Base-by-base conservation (phyloP, 2,888 invertebrate species). In the Galeopsomyia nigrocyanea region DNA sequence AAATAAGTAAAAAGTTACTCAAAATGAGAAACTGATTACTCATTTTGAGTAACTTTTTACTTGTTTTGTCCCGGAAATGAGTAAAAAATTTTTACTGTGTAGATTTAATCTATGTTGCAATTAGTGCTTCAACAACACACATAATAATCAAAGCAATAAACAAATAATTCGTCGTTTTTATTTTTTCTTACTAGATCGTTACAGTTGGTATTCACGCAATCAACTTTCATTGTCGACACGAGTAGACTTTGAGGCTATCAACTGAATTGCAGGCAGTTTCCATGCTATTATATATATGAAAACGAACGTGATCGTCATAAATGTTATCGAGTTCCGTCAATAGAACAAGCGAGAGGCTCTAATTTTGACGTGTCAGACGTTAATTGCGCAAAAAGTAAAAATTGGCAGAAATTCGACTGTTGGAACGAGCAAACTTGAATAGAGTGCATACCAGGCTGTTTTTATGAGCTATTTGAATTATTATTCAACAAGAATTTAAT, bases 341-440 rank as follows among this genome's bases (percentile, higher is more conserved):
- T 53, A 60, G 60, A 60, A 60, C 60, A 13, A 17, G 50, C 64
- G 55, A 60, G 64, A 68, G 67, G 49, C 56, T 56, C 66, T 56
- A 53, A 71, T 67, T 50, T 62, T 21, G 55, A 39, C 17, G 26
- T 49, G 46, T 49, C 56, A 69, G 62, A 62, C 22, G 75, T 68
- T 76, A 76, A 76, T 76, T 71, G 61, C 58, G 51, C 19, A 31
- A 31, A 31, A 31, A 3, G 3, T 31, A 31, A 31, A 3, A 7
- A 31, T 7, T 3, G 3, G 49, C 19, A 47, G 39, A 51, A 46
- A 57, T 51, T 49, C 64, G 56, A 47, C 22, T 53, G 46, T 47
- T 53, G 19, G 39, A 21, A n/a, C n/a, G n/a, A n/a, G 53, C 22
- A 19, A 55, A 53, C 17, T 13, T 21, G n/a, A 55, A 5, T 21